phyloP scores from a whole-genome alignment of 2,888 invertebrate genomes.

The Mallateleia sp. region DNA sequence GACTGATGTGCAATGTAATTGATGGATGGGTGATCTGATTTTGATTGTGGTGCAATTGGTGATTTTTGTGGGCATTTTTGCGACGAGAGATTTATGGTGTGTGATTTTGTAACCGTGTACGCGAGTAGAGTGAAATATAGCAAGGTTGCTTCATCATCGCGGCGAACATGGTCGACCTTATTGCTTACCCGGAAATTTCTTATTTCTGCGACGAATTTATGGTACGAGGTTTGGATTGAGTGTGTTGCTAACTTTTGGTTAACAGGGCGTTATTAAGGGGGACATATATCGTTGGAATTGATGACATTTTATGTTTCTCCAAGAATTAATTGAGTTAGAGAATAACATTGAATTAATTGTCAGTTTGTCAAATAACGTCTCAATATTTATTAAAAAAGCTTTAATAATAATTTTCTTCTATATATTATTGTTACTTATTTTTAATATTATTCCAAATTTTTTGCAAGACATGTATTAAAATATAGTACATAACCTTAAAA shows the following conservation, averaged over 20 bases:
- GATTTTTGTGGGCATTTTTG: too few relatives aligned
- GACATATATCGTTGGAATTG: neutral
- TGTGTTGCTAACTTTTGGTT: conserved; percentile 43
- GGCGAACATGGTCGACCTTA: conserved; percentile 87
- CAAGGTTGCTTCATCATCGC: conserved; percentile 44
- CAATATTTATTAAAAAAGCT: too few relatives aligned
- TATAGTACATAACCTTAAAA: too few relatives aligned
- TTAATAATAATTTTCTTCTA: too few relatives aligned
- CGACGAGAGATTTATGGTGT: conserved; percentile 50
- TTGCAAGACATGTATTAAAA: too few relatives aligned
- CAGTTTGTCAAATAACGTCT: too few relatives aligned
- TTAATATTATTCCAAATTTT: too few relatives aligned
- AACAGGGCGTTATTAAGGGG: conserved; percentile 24
- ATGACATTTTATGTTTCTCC: neutral
- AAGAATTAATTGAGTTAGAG: neutral
- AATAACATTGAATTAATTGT: neutral
- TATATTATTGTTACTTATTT: too few relatives aligned
- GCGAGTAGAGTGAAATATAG: conserved; percentile 48
- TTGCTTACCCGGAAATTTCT: conserved; percentile 87
- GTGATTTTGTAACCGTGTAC: conserved; percentile 44
- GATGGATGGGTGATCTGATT: too few relatives aligned
- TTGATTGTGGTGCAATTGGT: too few relatives aligned
- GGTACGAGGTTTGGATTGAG: conserved; percentile 81
- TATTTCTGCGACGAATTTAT: conserved; percentile 87
- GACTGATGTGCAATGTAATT: too few relatives aligned